Evolutionary conservation across 2,113 vertebrate genomes (phyloP).

Genomic region (Cyphomyrus discorhynchus): DNA sequence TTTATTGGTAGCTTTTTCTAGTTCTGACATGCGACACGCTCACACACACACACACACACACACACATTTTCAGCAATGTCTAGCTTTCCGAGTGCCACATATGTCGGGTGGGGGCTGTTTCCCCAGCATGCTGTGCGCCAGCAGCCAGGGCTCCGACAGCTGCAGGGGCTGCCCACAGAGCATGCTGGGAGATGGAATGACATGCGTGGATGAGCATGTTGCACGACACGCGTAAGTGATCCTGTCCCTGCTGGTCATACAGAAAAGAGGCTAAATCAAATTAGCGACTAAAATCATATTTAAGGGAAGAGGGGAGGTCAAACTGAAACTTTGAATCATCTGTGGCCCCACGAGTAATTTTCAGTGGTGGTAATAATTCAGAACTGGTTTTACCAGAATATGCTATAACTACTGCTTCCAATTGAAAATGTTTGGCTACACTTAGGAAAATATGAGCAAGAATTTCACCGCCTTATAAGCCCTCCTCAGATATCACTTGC

Average conservation of each 20-base stretch:
- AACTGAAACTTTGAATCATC: not conserved
- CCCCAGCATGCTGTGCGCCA: slow-evolving; percentile 55
- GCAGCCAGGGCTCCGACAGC: slow-evolving; percentile 61
- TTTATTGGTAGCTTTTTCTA: not conserved
- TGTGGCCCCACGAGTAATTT: not conserved
- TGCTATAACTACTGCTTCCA: not conserved
- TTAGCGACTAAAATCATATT: not conserved
- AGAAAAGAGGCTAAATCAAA: not conserved
- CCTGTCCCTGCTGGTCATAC: not conserved
- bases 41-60: not conserved
- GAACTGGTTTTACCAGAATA: not conserved
- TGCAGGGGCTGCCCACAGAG: slow-evolving; percentile 57
- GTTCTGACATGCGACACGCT: not conserved
- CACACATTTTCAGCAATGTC: not conserved
- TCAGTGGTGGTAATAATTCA: not conserved
- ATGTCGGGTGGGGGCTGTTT: slow-evolving; percentile 68
- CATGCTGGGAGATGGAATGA: slow-evolving; percentile 54
- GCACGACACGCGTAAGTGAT: not conserved
- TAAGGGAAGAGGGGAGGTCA: not conserved
- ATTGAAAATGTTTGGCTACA: not conserved
- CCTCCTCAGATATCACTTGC: not conserved
- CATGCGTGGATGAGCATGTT: slow-evolving; percentile 52
- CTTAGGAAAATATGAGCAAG: not conserved
- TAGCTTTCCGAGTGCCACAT: slow-evolving; percentile 53
- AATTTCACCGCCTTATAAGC: not conserved